phyloP scores from a whole-genome alignment of 2,888 invertebrate genomes.

The Cistogaster globosa region DNA sequence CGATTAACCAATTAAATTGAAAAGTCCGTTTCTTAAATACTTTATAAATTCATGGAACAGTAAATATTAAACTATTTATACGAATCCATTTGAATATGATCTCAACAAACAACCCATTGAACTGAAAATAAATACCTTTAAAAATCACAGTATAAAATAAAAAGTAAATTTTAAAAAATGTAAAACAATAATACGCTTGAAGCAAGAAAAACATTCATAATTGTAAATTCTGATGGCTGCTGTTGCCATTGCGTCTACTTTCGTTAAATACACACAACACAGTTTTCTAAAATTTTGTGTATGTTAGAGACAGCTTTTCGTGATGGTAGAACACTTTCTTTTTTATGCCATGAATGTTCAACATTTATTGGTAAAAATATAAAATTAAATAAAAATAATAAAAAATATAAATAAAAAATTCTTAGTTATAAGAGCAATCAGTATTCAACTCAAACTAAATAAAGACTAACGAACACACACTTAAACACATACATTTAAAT shows the following conservation, averaged over 20 bases:
- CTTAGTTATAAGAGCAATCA: constrained; percentile 51
- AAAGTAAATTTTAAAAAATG: not conserved
- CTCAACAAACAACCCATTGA: too few relatives aligned
- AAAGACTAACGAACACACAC: constrained; percentile 6
- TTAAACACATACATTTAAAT: not conserved
- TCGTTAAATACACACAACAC: not conserved
- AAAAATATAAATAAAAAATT: constrained; percentile 4
- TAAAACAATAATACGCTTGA: constrained; percentile 30
- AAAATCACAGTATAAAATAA: not conserved
- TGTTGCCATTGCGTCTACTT: constrained; percentile 37
- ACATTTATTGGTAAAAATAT: constrained; percentile 53
- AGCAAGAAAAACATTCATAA: constrained; percentile 19
- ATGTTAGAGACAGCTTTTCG: not conserved
- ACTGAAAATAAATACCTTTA: too few relatives aligned
- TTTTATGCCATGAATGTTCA: constrained; percentile 28
- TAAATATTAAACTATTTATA: too few relatives aligned
- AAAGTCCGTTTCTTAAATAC: too few relatives aligned
- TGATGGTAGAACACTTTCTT: constrained; percentile 14
- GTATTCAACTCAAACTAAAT: constrained; percentile 32
- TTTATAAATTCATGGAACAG: too few relatives aligned
- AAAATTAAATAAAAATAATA: constrained; percentile 24
- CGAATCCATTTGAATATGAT: too few relatives aligned
- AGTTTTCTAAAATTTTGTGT: not conserved
- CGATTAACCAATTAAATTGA: too few relatives aligned
- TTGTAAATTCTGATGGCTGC: not conserved